These are phyloP conservation scores for Crossoptilon crossoptilon DNA, from an alignment of 2,797 vertebrate genomes.

Conservation along the genomic window DNA sequence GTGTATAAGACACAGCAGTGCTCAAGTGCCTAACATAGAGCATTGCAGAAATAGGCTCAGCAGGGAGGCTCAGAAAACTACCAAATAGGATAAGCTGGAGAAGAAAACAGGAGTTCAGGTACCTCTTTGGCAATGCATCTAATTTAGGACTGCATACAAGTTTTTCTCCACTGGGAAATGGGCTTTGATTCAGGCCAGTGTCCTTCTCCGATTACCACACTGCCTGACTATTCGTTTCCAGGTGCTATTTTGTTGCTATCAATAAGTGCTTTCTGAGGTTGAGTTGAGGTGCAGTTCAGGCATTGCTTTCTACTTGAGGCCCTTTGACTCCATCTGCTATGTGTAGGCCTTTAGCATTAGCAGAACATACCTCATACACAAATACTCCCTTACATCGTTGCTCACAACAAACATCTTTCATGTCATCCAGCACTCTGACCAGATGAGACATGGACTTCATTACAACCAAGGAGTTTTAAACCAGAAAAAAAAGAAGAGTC, in stretches of 20 bases:
- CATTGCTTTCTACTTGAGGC: not conserved
- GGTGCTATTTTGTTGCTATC: not conserved
- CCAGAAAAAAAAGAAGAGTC: not conserved
- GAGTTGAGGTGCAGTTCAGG: not conserved
- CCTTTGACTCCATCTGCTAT: not conserved
- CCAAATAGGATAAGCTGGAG: not conserved
- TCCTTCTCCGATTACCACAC: not conserved
- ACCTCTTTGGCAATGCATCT: not conserved
- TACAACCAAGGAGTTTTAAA: not conserved
- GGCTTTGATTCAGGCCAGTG: accelerated
- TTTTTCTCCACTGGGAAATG: not conserved
- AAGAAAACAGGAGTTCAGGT: not conserved
- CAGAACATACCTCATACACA: not conserved
- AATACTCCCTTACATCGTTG: not conserved
- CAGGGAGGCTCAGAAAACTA: not conserved
- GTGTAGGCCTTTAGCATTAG: not conserved
- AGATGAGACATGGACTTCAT: not conserved
- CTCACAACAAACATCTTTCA: not conserved
- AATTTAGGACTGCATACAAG: not conserved
- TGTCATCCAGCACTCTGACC: not conserved
- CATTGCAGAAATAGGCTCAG: not conserved
- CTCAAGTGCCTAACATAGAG: not conserved
- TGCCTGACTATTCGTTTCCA: not conserved
- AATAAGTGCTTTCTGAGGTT: not conserved
- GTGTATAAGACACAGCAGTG: accelerated